Evolutionary conservation across 1,140 invertebrate genomes (phyloP).

Genomic region (Steinernema khuongi): DNA sequence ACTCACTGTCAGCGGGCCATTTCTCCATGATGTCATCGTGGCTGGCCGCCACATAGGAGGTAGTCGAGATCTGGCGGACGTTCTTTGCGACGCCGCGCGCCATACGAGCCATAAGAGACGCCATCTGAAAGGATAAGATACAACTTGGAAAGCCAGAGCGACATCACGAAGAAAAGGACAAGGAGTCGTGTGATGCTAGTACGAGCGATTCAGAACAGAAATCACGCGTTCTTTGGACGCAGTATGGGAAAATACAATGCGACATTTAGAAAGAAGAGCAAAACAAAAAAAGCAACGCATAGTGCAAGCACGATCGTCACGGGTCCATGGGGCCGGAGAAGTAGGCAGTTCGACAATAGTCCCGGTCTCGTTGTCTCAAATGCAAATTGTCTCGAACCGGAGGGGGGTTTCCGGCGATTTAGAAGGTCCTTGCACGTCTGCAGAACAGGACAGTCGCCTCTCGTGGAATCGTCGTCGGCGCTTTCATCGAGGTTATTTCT

Average conservation of each 20-base stretch:
- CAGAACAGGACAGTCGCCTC: not conserved
- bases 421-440: not conserved
- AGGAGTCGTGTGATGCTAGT: not conserved
- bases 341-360: too few species aligned
- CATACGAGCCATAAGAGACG: conserved; percentile 24
- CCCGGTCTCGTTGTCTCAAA: too few species aligned
- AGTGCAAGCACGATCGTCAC: too few species aligned
- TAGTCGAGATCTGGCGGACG: conserved; percentile 38
- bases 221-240: not conserved
- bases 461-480: not conserved
- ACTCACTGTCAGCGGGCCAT: conserved; percentile 56
- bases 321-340: too few species aligned
- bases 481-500: too few species aligned
- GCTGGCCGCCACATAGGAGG: conserved; percentile 24
- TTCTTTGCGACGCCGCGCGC: conserved; percentile 22
- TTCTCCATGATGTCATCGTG: conserved; percentile 58
- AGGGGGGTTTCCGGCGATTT: not conserved
- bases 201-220: not conserved
- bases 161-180: not conserved
- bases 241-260: not conserved
- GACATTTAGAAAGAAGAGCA: too few species aligned
- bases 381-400: not conserved
- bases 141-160: not conserved
- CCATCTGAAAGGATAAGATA: conserved; percentile 24
- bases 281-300: too few species aligned